Conservation (phyloP, 2,888 invertebrate genomes). For the Axea sp. region DNA sequence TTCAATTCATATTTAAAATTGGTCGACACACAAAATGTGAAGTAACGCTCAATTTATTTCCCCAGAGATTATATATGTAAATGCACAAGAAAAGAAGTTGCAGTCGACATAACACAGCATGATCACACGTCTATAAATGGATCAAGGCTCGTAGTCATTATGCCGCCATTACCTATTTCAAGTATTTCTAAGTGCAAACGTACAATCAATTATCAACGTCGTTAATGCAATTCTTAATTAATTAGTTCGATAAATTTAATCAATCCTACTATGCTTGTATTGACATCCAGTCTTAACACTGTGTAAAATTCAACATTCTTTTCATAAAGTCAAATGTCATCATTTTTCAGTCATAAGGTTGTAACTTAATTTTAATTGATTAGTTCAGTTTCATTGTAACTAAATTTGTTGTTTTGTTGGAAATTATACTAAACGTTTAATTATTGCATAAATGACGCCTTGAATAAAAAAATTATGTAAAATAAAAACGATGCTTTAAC, state of each 20-base stretch:
- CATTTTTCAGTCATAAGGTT: no score
- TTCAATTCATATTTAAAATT: constrained; percentile 23
- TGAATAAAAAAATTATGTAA: no score
- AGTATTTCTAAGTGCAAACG: constrained; percentile 34
- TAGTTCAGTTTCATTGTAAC: no score
- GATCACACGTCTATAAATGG: constrained; percentile 56
- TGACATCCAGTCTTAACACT: no score
- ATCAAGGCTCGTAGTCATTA: constrained; percentile 47
- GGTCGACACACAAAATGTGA: neutral
- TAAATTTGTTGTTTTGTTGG: no score
- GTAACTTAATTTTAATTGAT: no score
- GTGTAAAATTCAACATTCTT: no score
- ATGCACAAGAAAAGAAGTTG: constrained; percentile 43
- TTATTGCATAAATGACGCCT: no score
- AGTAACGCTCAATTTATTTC: constrained; percentile 20
- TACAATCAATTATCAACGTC: constrained; percentile 44
- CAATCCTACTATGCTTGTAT: neutral
- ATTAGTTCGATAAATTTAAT: constrained; percentile 18
- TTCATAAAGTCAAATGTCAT: no score
- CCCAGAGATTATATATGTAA: constrained; percentile 18
- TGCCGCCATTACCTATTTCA: constrained; percentile 51
- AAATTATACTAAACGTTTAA: no score
- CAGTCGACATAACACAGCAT: constrained; percentile 39
- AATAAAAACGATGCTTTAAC: no score
- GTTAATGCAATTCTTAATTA: constrained; percentile 22